Evolutionary conservation across 2,113 vertebrate genomes (phyloP).

Genomic region (Laterallus jamaicensis): DNA sequence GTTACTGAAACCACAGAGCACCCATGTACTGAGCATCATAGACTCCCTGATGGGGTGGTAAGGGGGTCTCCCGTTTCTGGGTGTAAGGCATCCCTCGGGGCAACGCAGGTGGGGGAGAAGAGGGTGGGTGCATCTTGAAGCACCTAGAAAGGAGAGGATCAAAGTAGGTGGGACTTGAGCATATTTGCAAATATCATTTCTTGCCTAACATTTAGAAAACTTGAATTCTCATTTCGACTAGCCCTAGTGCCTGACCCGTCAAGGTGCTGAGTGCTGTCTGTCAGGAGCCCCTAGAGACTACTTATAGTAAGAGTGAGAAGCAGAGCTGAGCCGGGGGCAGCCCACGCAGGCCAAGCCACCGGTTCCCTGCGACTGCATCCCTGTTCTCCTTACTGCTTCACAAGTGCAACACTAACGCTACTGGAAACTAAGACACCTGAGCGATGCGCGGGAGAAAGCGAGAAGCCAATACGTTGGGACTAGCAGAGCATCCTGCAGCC

Average conservation of each 20-base stretch:
- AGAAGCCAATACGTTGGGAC: not conserved
- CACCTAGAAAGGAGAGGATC: not conserved
- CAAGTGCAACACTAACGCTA: conserved; percentile 56
- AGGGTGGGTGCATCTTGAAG: not conserved
- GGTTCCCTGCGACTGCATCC: not conserved
- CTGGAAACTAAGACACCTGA: not conserved
- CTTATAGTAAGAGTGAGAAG: not conserved
- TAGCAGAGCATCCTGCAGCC: not conserved
- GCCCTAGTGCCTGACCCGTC: conserved; percentile 68
- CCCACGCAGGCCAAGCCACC: not conserved
- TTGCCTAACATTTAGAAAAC: conserved; percentile 68
- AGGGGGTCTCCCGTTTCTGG: not conserved
- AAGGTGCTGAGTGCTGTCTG: conserved; percentile 67
- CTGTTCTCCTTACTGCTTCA: conserved; percentile 32
- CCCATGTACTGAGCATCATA: not conserved
- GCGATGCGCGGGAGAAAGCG: not conserved
- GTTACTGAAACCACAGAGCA: not conserved
- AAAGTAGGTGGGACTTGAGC: conserved; percentile 33
- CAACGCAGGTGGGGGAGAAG: not conserved
- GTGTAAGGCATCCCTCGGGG: not conserved
- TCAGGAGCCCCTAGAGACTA: conserved; percentile 40
- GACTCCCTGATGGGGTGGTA: not conserved
- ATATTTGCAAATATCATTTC: conserved; percentile 42
- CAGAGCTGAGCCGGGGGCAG: not conserved
- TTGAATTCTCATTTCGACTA: conserved; percentile 63